These are phyloP conservation scores for Tauraco erythrolophus DNA, from an alignment of 2,113 vertebrate genomes.

Conservation along the genomic window DNA sequence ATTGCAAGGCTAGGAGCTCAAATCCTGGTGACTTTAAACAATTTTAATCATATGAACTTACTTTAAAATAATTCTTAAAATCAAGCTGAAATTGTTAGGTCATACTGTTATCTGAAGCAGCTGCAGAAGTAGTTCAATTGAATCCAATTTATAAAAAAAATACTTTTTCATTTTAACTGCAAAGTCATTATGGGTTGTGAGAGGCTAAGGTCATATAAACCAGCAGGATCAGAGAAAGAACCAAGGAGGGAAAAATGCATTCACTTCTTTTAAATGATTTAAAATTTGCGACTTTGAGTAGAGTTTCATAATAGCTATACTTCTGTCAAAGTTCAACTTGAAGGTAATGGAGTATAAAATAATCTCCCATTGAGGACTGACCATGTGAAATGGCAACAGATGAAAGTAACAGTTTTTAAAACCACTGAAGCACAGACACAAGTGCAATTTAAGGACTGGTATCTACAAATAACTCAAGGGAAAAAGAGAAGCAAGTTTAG, in stretches of 20 bases:
- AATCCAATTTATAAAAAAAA: slow-evolving; percentile 52
- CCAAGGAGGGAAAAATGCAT: background rate
- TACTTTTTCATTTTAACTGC: slow-evolving; percentile 43
- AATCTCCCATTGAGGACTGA: slow-evolving; percentile 56
- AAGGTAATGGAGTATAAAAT: slow-evolving; percentile 77
- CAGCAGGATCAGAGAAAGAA: slow-evolving; percentile 16
- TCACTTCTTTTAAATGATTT: slow-evolving; percentile 58
- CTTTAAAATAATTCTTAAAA: slow-evolving; percentile 63
- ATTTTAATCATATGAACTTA: slow-evolving; percentile 54
- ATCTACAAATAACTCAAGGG: background rate
- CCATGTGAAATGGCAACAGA: slow-evolving; percentile 64
- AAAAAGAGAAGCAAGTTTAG: background rate
- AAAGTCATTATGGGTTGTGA: slow-evolving; percentile 42
- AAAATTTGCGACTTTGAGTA: slow-evolving; percentile 61
- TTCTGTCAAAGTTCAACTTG: slow-evolving; percentile 69
- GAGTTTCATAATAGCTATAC: slow-evolving; percentile 57
- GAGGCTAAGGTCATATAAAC: slow-evolving; percentile 56
- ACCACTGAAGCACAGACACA: slow-evolving; percentile 30
- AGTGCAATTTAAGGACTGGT: slow-evolving; percentile 42
- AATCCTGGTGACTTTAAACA: slow-evolving; percentile 50
- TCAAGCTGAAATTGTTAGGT: slow-evolving; percentile 57
- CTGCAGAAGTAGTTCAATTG: slow-evolving; percentile 53
- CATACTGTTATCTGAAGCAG: slow-evolving; percentile 32
- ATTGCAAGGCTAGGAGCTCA: slow-evolving; percentile 1
- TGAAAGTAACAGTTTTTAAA: slow-evolving; percentile 63